A percentile compares a stretch with the other conserved stretches of the same genome.
Conservation (phyloP, 2,113 vertebrate genomes). For the Calyptomena viridis region DNA sequence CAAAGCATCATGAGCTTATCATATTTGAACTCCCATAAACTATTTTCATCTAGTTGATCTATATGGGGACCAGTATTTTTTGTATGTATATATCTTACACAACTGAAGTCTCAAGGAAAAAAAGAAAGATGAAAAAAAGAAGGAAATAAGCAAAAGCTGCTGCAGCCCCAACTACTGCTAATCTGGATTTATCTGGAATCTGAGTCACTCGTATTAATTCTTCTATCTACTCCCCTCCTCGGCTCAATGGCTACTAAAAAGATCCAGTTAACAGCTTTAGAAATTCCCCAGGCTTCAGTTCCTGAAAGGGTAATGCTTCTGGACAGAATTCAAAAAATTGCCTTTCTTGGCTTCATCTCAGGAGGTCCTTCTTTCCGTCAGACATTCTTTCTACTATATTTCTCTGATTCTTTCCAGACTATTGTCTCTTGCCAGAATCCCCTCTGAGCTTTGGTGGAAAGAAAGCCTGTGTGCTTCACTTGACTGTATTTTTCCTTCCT, state of each 20-base stretch:
- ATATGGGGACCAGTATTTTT: background rate
- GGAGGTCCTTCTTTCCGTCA: background rate
- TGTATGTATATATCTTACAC: background rate
- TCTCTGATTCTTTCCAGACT: slow-evolving; percentile 3
- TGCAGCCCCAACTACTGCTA: background rate
- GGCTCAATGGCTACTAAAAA: background rate
- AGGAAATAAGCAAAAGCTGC: background rate
- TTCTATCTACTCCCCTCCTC: background rate
- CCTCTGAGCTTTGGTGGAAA: slow-evolving; percentile 19
- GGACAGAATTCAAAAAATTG: background rate
- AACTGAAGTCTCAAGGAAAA: background rate
- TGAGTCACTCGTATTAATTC: background rate
- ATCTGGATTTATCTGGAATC: background rate
- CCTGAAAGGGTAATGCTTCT: background rate
- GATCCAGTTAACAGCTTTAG: slow-evolving; percentile 10
- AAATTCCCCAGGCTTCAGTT: background rate
- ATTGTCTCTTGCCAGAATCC: slow-evolving; percentile 15
- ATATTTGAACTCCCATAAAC: background rate
- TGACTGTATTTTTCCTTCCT: slow-evolving; percentile 36
- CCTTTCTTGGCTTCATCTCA: slow-evolving; percentile 4
- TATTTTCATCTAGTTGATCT: background rate
- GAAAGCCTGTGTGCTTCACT: background rate
- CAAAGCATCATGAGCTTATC: background rate
- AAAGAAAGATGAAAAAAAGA: background rate
- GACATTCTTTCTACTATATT: slow-evolving; percentile 4